Percentiles rank a stretch among this genome's conserved stretches.
These are phyloP conservation scores for Manis crassicaudata DNA, from an alignment of 2,797 vertebrate genomes.

Conservation along the genomic window DNA sequence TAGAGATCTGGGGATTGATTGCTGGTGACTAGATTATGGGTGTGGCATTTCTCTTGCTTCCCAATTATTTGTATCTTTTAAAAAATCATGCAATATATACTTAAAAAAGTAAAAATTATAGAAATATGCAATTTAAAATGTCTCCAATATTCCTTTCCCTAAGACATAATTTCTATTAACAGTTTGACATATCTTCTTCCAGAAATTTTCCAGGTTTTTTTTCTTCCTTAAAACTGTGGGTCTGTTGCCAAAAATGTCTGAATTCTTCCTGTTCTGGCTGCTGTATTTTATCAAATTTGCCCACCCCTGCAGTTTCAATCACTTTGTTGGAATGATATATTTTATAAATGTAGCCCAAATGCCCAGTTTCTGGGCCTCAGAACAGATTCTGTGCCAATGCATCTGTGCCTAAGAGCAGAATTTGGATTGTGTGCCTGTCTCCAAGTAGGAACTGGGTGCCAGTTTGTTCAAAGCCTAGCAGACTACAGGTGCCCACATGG, in stretches of 20 bases:
- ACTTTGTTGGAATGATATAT: slow-evolving; percentile 63
- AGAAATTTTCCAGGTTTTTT: background rate
- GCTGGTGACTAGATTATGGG: background rate
- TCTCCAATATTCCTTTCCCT: background rate
- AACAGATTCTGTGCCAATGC: slow-evolving; percentile 59
- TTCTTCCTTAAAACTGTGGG: background rate
- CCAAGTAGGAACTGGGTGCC: slow-evolving; percentile 39
- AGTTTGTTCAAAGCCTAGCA: slow-evolving; percentile 23
- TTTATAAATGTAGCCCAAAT: slow-evolving; percentile 63
- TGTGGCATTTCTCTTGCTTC: background rate
- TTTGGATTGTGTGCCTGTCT: slow-evolving; percentile 46
- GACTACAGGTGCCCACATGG: background rate
- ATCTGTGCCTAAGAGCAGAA: slow-evolving; percentile 75
- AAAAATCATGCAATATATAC: background rate
- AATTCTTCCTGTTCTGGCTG: slow-evolving; percentile 41
- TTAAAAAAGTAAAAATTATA: slow-evolving; percentile 5
- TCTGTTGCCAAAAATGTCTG: slow-evolving; percentile 36
- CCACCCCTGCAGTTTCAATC: slow-evolving; percentile 57
- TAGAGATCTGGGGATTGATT: background rate
- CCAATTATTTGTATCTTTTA: slow-evolving; percentile 5
- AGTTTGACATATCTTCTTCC: slow-evolving; percentile 14
- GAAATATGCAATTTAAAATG: background rate
- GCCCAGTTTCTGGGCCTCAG: slow-evolving; percentile 36
- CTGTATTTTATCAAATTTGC: slow-evolving; percentile 57
- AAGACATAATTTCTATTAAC: background rate